phyloP scores from a whole-genome alignment of 2,113 vertebrate genomes.

The Petroica traversi region DNA sequence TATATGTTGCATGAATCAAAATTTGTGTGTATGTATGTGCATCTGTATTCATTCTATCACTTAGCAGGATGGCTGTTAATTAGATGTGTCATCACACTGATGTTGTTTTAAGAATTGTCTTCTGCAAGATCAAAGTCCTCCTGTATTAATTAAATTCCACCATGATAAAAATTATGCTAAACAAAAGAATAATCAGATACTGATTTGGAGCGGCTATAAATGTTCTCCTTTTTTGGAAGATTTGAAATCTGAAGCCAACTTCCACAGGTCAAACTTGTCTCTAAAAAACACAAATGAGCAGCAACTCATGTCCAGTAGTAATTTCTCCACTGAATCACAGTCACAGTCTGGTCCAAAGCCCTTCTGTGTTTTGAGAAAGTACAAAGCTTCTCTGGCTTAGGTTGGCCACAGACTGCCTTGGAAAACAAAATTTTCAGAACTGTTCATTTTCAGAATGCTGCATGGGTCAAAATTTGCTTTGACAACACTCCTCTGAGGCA shows the following conservation, averaged over 20 bases:
- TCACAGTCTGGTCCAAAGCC: background rate
- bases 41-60: background rate
- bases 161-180: background rate
- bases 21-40: background rate
- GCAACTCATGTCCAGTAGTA: background rate
- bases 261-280: background rate
- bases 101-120: background rate
- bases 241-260: background rate
- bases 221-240: background rate
- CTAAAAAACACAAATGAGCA: background rate
- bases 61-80: background rate
- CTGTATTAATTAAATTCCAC: background rate
- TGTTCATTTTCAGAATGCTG: slow-evolving; percentile 18
- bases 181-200: background rate
- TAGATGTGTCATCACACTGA: background rate
- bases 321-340: background rate
- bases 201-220: background rate
- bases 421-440: slow-evolving; percentile 10
- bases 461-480: background rate
- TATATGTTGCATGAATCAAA: background rate
- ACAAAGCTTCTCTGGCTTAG: background rate
- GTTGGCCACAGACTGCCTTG: background rate
- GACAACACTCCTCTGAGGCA: slow-evolving; percentile 32
- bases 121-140: background rate
- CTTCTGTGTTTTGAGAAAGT: background rate